Conservation (phyloP, 2,797 vertebrate genomes). For the Lacerta bilineata region DNA sequence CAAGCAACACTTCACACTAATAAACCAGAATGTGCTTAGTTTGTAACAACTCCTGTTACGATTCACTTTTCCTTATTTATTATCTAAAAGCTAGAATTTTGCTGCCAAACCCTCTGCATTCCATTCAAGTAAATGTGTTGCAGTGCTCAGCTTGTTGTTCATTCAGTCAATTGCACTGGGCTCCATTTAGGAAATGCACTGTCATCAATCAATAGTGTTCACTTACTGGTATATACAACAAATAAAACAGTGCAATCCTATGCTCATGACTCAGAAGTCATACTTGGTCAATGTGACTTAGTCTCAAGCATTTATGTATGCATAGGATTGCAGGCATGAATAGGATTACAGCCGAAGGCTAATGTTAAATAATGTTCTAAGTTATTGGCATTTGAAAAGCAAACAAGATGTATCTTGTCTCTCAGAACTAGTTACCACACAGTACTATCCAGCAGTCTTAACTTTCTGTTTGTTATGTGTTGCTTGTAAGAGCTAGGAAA, state of each 20-base stretch:
- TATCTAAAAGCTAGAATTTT: background rate
- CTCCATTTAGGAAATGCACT: background rate
- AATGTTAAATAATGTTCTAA: background rate
- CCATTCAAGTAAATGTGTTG: background rate
- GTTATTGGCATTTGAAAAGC: too few species aligned
- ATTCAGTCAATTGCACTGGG: background rate
- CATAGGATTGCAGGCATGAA: background rate
- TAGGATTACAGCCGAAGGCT: background rate
- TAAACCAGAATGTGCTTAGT: too few species aligned
- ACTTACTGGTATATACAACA: background rate
- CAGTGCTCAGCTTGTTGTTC: background rate
- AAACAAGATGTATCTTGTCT: too few species aligned
- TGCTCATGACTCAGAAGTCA: background rate
- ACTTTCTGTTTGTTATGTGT: background rate
- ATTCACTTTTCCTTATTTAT: background rate
- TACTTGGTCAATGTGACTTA: background rate
- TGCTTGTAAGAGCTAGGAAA: background rate
- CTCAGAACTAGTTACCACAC: too few species aligned
- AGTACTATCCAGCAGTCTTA: too few species aligned
- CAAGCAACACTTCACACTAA: too few species aligned
- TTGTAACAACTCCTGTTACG: too few species aligned
- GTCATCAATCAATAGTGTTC: background rate
- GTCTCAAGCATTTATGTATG: background rate
- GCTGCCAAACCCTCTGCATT: background rate
- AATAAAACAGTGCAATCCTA: background rate